Percentiles rank a stretch among this genome's conserved stretches.
These are phyloP conservation scores for Malaclemys terrapin DNA, from an alignment of 2,113 vertebrate genomes.

Conservation along the genomic window DNA sequence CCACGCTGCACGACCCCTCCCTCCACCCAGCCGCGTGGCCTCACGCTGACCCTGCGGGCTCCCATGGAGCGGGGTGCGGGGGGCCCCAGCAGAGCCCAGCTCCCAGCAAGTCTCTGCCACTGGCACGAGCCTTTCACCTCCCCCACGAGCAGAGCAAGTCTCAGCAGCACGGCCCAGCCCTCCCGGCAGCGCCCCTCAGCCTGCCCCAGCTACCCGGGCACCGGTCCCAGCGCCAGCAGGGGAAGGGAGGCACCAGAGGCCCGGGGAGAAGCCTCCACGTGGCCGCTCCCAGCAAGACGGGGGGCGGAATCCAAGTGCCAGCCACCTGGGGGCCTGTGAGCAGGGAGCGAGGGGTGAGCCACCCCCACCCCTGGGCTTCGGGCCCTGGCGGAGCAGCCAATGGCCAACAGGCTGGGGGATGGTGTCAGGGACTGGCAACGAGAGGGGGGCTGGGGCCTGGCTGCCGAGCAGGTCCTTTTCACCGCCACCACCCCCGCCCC, in stretches of 20 bases:
- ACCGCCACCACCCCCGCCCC: rapidly evolving
- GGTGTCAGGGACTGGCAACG: too few species aligned
- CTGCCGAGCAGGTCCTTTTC: neutral
- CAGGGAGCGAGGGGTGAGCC: too few species aligned
- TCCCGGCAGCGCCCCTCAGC: neutral
- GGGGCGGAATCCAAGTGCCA: neutral
- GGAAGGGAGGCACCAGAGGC: neutral
- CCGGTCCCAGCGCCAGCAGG: neutral
- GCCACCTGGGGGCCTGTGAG: too few species aligned
- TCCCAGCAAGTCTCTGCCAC: neutral
- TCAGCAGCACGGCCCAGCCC: too few species aligned
- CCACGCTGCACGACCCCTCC: neutral
- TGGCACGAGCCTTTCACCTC: neutral
- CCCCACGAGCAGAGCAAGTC: neutral
- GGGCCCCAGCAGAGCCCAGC: neutral
- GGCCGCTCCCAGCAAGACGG: neutral
- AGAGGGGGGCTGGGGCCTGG: neutral
- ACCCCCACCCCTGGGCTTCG: too few species aligned
- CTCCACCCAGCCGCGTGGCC: too few species aligned
- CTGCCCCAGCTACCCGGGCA: neutral
- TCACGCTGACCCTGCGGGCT: neutral
- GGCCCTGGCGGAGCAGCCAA: too few species aligned
- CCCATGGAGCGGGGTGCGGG: too few species aligned
- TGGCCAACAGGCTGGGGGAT: too few species aligned
- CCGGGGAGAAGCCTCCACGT: neutral